Evolutionary conservation across 2,888 invertebrate genomes (phyloP).

Genomic region (Spodoptera exigua): DNA sequence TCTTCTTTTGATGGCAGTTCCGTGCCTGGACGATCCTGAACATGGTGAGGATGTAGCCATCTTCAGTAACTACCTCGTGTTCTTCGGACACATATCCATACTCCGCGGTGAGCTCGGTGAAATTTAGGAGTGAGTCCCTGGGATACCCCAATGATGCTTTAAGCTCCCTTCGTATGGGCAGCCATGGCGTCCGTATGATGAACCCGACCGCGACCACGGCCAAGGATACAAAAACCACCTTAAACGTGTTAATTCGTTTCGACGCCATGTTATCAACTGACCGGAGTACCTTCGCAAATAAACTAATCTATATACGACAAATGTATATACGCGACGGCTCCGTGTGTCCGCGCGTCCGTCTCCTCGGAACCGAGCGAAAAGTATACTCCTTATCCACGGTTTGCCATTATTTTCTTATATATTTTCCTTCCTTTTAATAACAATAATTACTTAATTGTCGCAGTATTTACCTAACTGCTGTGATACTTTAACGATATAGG

Average conservation of each 20-base stretch:
- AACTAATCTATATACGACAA: conserved; percentile 16
- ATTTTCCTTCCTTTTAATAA: no score
- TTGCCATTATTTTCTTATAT: no score
- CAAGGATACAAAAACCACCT: conserved; percentile 53
- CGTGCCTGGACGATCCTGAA: conserved; percentile 68
- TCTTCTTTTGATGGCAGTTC: conserved; percentile 58
- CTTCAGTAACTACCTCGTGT: conserved; percentile 72
- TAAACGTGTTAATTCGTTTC: conserved; percentile 62
- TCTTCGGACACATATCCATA: conserved; percentile 74
- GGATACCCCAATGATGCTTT: conserved; percentile 65
- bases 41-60: conserved; percentile 74
- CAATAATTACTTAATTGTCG: no score
- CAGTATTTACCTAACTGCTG: no score
- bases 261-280: conserved; percentile 68
- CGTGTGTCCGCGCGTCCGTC: neutral
- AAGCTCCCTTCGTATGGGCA: conserved; percentile 56
- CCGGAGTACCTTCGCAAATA: conserved; percentile 8
- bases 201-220: conserved; percentile 51
- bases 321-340: conserved; percentile 9
- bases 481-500: no score
- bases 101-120: conserved; percentile 64
- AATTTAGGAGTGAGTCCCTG: conserved; percentile 63
- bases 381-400: no score
- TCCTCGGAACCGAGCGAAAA: no score
- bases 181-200: conserved; percentile 48